A percentile compares a stretch with the other conserved stretches of the same genome.
Evolutionary conservation across 2,888 invertebrate species (phyloP).

Genomic region (Netelia inedita): DNA sequence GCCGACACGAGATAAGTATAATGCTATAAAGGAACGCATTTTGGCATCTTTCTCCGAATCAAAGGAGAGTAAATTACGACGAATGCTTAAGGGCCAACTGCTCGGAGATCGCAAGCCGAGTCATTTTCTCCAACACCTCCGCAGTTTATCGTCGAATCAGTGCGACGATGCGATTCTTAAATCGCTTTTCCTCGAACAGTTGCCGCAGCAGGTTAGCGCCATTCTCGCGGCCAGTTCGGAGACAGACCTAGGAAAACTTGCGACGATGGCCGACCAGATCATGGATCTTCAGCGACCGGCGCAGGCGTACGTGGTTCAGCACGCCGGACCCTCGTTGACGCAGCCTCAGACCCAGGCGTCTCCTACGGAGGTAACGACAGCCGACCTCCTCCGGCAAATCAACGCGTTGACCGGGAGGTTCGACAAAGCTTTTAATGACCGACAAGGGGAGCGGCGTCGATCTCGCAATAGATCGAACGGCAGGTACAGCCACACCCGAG

Average conservation of each 20-base stretch:
- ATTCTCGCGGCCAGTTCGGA: conserved; percentile 46
- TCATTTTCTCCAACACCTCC: conserved; percentile 51
- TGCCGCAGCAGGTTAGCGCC: conserved; percentile 47
- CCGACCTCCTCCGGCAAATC: conserved; percentile 23
- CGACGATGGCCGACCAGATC: conserved; percentile 43
- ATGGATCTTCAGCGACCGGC: conserved; percentile 45
- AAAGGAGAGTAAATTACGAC: conserved; percentile 40
- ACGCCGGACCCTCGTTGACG: not conserved
- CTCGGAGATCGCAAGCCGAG: conserved; percentile 54
- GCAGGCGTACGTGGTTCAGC: not conserved
- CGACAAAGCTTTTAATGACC: conserved; percentile 25
- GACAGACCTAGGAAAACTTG: conserved; percentile 25
- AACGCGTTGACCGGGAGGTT: conserved; percentile 25
- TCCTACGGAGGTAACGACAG: conserved; percentile 9
- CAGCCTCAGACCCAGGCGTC: not conserved
- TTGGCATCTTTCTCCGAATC: conserved; percentile 45
- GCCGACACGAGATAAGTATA: conserved; percentile 37
- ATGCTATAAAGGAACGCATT: conserved; percentile 30
- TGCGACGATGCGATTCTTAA: conserved; percentile 41
- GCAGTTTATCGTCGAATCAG: conserved; percentile 25
- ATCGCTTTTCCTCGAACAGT: conserved; percentile 47
- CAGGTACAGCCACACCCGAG: no score
- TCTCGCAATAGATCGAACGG: conserved; percentile 5
- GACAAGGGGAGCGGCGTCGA: not conserved
- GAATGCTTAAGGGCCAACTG: conserved; percentile 50